phyloP scores from a whole-genome alignment of 1,140 invertebrate genomes.

The Stratiolaelaps scimitus region DNA sequence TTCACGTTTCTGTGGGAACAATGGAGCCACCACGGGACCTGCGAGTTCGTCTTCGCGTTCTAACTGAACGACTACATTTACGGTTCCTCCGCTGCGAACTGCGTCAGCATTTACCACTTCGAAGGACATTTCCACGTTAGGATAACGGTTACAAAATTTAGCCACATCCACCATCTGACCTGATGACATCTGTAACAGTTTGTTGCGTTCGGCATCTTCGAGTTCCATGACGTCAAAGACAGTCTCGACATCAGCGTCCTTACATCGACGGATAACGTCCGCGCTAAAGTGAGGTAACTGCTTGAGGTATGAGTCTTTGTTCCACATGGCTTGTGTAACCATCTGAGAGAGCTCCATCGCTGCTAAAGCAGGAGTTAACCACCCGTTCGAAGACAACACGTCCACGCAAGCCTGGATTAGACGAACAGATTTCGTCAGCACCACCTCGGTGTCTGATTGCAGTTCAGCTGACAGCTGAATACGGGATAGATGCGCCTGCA shows the following conservation, averaged over 20 bases:
- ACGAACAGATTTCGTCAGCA: constrained; percentile 61
- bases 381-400: constrained; percentile 92
- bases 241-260: constrained; percentile 80
- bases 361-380: constrained; percentile 90
- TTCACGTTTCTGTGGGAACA: constrained; percentile 93
- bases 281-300: constrained; percentile 87
- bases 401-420: constrained; percentile 98
- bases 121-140: constrained; percentile 92
- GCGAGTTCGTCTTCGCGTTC: constrained; percentile 94
- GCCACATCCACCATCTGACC: constrained; percentile 91
- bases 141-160: constrained; percentile 94
- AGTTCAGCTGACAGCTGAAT: constrained; percentile 87
- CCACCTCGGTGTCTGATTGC: constrained; percentile 86
- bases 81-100: constrained; percentile 59
- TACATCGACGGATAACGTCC: constrained; percentile 79
- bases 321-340: constrained; percentile 99
- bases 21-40: constrained; percentile 90
- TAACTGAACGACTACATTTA: constrained; percentile 76
- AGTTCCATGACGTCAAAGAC: constrained; percentile 98
- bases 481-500: constrained; percentile 89
- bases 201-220: constrained; percentile 80
- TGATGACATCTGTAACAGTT: constrained; percentile 68
- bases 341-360: constrained; percentile 99
- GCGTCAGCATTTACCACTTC: constrained; percentile 71
- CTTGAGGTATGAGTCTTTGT: constrained; percentile 91